Evolutionary conservation across 2,797 vertebrate species (phyloP), one percentile per base, ranked within the genome.

Genomic region (Muscicapa comitata): DNA sequence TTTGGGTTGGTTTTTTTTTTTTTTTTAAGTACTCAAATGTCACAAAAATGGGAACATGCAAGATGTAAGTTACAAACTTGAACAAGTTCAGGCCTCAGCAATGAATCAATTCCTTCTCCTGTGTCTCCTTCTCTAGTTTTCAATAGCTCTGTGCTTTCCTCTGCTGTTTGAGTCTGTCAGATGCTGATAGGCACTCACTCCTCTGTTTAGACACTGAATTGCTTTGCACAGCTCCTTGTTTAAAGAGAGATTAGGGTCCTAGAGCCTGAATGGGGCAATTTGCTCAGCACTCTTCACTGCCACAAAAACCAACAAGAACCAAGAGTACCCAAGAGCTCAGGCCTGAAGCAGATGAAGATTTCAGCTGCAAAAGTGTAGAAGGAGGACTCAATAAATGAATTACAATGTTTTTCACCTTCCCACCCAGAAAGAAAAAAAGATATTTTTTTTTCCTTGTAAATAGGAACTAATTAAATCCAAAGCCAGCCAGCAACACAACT

Each of bases 171-270:
- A 91, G 74, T 28, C 76, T 93, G 79, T 90, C 81, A 84, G 82
- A 62, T 58, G 62, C 58, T 72, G 90, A 94, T 24, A 84, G 83
- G 86, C 83, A 78, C 92, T 91, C 43, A 29, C 68, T 88, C 17
- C 65, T 85, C 78, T 95, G 88, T 90, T 94, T 40, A 95, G 92
- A 94, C 62, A 84, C 65, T 43, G 81, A 88, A 94, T 72, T 80
- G 78, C 87, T 94, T 84, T 86, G 80, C 72, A 93, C 81, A 86
- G 89, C 68, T 86, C 88, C 91, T 90, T 80, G 68, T 94, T 96
- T 95, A 93, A 86, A 63, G 78, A 77, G 87, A 88, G 87, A 94
- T 95, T 91, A 92, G 51, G 65, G 75, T 77, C 75, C 90, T 92
- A 85, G 47, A 94, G 79, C 51, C 70, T 48, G 50, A 92, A 83